Evolutionary conservation across 2,113 vertebrate genomes (phyloP), one percentile per base, ranked within the genome.

Genomic region (Campylomormyrus numenius): DNA sequence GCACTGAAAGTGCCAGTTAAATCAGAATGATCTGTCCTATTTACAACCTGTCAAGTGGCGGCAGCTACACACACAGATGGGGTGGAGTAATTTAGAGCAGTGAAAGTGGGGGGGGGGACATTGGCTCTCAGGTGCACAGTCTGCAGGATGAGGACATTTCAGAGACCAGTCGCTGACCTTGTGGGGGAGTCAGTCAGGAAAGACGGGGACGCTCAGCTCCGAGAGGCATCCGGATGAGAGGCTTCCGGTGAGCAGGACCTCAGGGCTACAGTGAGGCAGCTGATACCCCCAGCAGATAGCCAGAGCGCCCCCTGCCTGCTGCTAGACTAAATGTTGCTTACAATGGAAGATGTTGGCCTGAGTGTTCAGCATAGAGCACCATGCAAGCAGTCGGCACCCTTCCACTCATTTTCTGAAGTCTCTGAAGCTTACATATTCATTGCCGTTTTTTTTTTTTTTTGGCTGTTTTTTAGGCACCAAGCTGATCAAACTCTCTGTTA

Each of bases 21-120:
- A 49, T 89, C 56, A 58, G 48, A 21, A 39, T 19, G 46, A 89
- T 31, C 74, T 53, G 74, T 42, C 88, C 48, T 19, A n/a, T 27
- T 89, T 50, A 92, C 91, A 89, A 90, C 87, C 91, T 90, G 91
- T 90, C 83, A 21, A 90, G 89, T 89, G 58, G 84, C 52, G 87
- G 74, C 58, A 39, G 56, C n/a, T 27, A 13, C 62, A 31, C 49
- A 15, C 11, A 46, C 42, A 52, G n/a, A 53, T 48, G 31, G 27
- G n/a, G 9, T 27, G 80, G 27, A 45, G 88, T 35, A 48, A 86
- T 90, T 46, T 89, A 85, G 46, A 80, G 46, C 80, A 46, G 5
- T 77, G 31, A 83, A 19, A 50, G 15, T 49, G 39, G 13, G 88
- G 58, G 21, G 42, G 62, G 66, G 52, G 52, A 17, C 5, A 21